phyloP scores from a whole-genome alignment of 2,888 invertebrate species.

The Agonopterix subpropinquella region DNA sequence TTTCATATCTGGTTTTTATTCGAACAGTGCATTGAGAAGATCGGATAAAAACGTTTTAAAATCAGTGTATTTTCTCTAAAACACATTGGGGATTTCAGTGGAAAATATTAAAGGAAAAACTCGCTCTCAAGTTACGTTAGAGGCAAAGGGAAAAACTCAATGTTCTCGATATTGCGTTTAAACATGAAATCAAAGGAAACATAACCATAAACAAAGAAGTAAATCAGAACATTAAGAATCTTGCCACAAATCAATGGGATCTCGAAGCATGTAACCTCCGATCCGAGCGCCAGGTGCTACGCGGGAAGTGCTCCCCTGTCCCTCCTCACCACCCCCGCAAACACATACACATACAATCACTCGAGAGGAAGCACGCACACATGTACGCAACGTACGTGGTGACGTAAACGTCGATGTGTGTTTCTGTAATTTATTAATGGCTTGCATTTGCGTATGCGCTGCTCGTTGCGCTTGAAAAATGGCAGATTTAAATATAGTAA shows the following conservation, averaged over 20 bases:
- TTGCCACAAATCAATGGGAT: slow-evolving; percentile 68
- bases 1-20: no score
- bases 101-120: no score
- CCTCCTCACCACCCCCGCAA: slow-evolving; percentile 18
- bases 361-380: slow-evolving; percentile 39
- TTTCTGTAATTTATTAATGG: slow-evolving; percentile 67
- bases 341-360: slow-evolving; percentile 35
- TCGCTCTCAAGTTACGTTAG: no score
- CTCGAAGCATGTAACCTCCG: slow-evolving; percentile 58
- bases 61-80: no score
- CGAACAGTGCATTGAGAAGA: no score
- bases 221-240: slow-evolving; percentile 50
- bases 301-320: slow-evolving; percentile 54
- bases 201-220: slow-evolving; percentile 27
- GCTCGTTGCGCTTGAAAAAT: slow-evolving; percentile 60
- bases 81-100: no score
- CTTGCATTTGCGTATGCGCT: slow-evolving; percentile 62
- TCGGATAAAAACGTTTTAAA: no score
- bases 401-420: slow-evolving; percentile 49
- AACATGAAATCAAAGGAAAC: slow-evolving; percentile 14
- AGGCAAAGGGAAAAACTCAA: no score
- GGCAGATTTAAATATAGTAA: slow-evolving; percentile 49
- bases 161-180: not conserved
- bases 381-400: slow-evolving; percentile 15
- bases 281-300: slow-evolving; percentile 70